phyloP scores from a whole-genome alignment of 2,888 invertebrate species.

The Caenorhabditis sp. region DNA sequence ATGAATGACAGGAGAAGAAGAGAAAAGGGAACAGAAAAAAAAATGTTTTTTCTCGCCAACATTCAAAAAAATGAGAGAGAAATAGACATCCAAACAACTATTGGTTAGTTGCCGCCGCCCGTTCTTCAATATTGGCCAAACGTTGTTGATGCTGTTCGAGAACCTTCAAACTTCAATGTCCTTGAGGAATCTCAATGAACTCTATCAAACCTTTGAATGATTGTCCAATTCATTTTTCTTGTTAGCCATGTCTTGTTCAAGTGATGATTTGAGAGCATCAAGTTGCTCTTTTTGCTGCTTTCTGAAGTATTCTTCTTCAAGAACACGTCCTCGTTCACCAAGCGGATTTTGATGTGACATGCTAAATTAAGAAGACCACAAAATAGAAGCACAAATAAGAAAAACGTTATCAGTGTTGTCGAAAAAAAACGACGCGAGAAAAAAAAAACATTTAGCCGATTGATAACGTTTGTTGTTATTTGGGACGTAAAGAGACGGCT shows the following conservation, averaged over 20 bases:
- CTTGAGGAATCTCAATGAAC: too few species aligned
- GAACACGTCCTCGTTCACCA: not conserved
- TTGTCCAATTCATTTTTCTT: conserved; percentile 8
- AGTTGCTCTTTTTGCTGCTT: conserved; percentile 44
- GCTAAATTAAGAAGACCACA: not conserved
- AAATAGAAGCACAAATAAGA: not conserved
- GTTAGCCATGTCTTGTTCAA: conserved; percentile 31
- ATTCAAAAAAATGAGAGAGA: conserved; percentile 13
- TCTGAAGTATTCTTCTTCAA: conserved; percentile 71
- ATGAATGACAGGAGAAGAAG: conserved; percentile 4
- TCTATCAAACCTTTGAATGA: not conserved
- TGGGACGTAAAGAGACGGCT: not conserved
- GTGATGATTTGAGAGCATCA: conserved; percentile 31
- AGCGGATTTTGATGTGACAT: not conserved
- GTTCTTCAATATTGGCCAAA: conserved; percentile 37
- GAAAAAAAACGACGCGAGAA: not conserved
- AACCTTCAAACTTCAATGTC: too few species aligned
- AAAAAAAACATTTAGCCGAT: not conserved
- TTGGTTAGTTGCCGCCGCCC: not conserved
- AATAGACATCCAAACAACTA: not conserved
- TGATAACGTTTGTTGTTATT: too few species aligned
- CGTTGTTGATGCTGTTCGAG: conserved; percentile 46
- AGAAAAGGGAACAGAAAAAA: conserved; percentile 6
- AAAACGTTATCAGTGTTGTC: not conserved
- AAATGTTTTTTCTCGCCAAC: conserved; percentile 34